Conservation (phyloP, 2,888 invertebrate genomes). For the Drosophila suboccidentalis region DNA sequence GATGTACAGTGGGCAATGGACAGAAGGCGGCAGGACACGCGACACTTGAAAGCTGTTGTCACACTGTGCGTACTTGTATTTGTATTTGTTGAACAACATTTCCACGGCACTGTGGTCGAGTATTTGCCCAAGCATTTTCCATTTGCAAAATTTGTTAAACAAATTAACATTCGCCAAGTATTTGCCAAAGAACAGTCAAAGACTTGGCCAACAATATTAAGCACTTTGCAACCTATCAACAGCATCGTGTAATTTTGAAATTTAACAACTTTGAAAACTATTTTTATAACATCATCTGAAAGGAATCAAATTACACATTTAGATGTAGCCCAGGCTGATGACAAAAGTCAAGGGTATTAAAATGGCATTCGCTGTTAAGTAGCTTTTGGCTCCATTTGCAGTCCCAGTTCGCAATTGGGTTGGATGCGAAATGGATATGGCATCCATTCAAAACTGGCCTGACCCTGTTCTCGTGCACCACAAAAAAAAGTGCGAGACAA, state of each 20-base stretch:
- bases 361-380: constrained; percentile 50
- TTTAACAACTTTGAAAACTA: not conserved
- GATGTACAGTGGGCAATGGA: constrained; percentile 26
- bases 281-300: not conserved
- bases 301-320: not conserved
- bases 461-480: constrained; percentile 77
- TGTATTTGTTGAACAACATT: constrained; percentile 45
- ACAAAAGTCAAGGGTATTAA: constrained; percentile 45
- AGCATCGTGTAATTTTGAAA: not conserved
- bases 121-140: constrained; percentile 63
- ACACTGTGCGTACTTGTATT: constrained; percentile 15
- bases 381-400: constrained; percentile 26
- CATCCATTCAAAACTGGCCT: constrained; percentile 71
- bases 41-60: constrained; percentile 64
- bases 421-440: constrained; percentile 45
- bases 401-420: constrained; percentile 9
- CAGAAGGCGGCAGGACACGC: constrained; percentile 64
- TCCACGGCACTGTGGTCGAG: constrained; percentile 42
- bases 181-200: constrained; percentile 7
- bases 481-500: constrained; percentile 38
- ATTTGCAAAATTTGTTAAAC: constrained; percentile 70
- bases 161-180: constrained; percentile 62
- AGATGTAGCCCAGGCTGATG: constrained; percentile 6
- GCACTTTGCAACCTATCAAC: too few species aligned
- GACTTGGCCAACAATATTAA: not conserved